These are phyloP conservation scores for Rhimphoctona megacephalus DNA, from an alignment of 2,888 invertebrate genomes.

Conservation along the genomic window DNA sequence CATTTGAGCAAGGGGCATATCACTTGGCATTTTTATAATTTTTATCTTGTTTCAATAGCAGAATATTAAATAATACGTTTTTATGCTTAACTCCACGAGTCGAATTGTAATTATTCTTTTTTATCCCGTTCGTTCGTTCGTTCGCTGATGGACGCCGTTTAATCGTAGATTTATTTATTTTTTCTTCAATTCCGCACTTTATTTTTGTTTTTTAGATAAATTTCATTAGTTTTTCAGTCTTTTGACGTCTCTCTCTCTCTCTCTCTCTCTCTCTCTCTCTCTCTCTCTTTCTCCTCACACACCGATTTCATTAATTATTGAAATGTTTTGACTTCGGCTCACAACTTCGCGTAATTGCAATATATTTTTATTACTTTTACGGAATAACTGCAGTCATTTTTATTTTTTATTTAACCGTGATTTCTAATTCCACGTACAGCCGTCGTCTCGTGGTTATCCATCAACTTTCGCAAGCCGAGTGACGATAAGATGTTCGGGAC, in stretches of 20 bases:
- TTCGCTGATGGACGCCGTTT: neutral
- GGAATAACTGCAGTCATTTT: neutral
- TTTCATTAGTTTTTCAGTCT: slow-evolving; percentile 30
- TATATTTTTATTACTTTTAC: slow-evolving; percentile 17
- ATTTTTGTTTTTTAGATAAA: neutral
- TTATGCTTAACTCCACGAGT: neutral
- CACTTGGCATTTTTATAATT: slow-evolving; percentile 75
- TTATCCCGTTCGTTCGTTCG: neutral
- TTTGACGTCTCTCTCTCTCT: slow-evolving; percentile 24
- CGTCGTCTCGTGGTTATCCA: slow-evolving; percentile 53
- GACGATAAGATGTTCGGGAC: slow-evolving; percentile 38
- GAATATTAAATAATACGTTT: neutral
- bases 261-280: no score
- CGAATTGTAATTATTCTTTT: neutral
- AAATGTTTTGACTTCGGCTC: neutral
- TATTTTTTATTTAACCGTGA: slow-evolving; percentile 27
- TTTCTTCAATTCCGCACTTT: neutral
- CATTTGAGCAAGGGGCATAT: slow-evolving; percentile 79
- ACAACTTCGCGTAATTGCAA: neutral
- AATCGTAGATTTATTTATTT: neutral
- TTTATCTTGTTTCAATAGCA: neutral
- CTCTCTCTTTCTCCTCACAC: neutral
- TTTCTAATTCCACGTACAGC: slow-evolving; percentile 38
- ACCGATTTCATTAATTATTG: neutral
- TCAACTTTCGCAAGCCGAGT: slow-evolving; percentile 46